Evolutionary conservation across 1,140 invertebrate species (phyloP).

Genomic region (Aradophagus sp.): DNA sequence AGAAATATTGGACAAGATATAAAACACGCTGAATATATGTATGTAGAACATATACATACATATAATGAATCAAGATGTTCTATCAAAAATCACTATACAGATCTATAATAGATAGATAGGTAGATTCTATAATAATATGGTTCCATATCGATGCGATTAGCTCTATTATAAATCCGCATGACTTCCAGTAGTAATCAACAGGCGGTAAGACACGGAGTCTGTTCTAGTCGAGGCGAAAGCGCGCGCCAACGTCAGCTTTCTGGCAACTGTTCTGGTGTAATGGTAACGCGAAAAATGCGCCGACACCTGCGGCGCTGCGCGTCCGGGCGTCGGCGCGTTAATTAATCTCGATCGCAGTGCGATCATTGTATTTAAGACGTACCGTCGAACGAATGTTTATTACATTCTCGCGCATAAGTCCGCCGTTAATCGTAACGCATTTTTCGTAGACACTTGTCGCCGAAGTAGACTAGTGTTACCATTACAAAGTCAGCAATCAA

Average conservation of each 20-base stretch:
- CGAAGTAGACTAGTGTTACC: constrained; percentile 25
- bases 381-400: constrained; percentile 41
- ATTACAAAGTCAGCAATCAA: constrained; percentile 49
- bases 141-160: too few relatives aligned
- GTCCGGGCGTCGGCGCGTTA: constrained; percentile 23
- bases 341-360: constrained; percentile 44
- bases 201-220: constrained; percentile 42
- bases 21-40: too few relatives aligned
- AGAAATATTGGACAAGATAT: too few relatives aligned
- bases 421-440: constrained; percentile 49
- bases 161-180: too few relatives aligned
- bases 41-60: too few relatives aligned
- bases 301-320: neutral
- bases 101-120: too few relatives aligned
- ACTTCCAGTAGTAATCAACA: too few relatives aligned
- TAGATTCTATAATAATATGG: too few relatives aligned
- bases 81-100: too few relatives aligned
- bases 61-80: too few relatives aligned
- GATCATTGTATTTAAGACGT: constrained; percentile 49
- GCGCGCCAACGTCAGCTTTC: constrained; percentile 44
- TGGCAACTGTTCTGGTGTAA: constrained; percentile 45
- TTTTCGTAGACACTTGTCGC: constrained; percentile 10
- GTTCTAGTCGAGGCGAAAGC: constrained; percentile 56
- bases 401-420: constrained; percentile 42
- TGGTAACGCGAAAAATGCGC: constrained; percentile 46